A percentile compares a stretch with the other conserved stretches of the same genome.
These are phyloP conservation scores for Uropetala carovei DNA, from an alignment of 2,888 invertebrate genomes.

Conservation along the genomic window DNA sequence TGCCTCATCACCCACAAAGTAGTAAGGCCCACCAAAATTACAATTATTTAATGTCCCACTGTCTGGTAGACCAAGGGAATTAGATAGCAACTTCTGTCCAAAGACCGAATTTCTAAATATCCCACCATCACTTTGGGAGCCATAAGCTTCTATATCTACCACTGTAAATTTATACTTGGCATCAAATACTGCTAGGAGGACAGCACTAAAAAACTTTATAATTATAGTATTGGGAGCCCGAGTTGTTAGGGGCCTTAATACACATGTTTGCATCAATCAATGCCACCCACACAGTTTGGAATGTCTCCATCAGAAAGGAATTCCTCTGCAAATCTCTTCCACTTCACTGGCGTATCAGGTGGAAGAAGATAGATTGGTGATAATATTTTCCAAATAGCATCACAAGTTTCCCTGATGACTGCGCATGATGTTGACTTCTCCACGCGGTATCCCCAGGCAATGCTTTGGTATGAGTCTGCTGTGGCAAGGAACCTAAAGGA, in stretches of 20 bases:
- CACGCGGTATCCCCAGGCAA: too few relatives aligned
- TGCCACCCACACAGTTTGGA: background rate
- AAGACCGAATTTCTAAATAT: conserved; percentile 48
- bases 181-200: background rate
- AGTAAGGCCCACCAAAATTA: background rate
- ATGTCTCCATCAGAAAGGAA: background rate
- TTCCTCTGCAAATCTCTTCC: background rate
- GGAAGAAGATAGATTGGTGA: too few relatives aligned
- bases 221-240: background rate
- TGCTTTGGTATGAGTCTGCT: too few relatives aligned
- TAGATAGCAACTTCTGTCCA: conserved; percentile 62
- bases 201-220: conserved; percentile 28
- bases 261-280: background rate
- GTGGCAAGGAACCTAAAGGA: too few relatives aligned
- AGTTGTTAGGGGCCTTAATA: background rate
- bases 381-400: too few relatives aligned
- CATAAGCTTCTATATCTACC: conserved; percentile 61
- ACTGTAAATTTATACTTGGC: conserved; percentile 27
- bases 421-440: too few relatives aligned
- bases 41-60: background rate
- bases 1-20: background rate
- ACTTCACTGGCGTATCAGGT: too few relatives aligned
- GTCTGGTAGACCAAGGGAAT: background rate
- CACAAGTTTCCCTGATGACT: too few relatives aligned
- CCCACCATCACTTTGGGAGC: conserved; percentile 52